phyloP scores from a whole-genome alignment of 2,113 vertebrate genomes.

The Tylochromis polylepis region DNA sequence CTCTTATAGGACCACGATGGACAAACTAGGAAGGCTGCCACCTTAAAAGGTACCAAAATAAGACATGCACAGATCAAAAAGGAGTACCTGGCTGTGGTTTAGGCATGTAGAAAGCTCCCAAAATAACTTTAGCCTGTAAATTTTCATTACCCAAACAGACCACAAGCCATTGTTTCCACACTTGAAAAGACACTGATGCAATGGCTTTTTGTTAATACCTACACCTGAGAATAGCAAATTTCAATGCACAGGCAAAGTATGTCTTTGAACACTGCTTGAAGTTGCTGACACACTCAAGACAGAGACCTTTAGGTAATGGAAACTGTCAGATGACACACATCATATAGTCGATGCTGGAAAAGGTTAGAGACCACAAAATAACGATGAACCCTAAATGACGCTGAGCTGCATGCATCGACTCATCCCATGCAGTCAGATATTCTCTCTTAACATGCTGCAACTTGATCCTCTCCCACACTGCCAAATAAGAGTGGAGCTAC shows the following conservation, averaged over 20 bases:
- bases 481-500: neutral
- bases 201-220: neutral
- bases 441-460: neutral
- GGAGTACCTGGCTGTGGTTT: neutral
- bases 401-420: neutral
- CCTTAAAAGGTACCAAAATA: neutral
- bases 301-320: neutral
- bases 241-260: neutral
- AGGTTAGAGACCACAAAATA: neutral
- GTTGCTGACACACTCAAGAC: neutral
- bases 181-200: neutral
- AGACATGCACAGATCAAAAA: neutral
- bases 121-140: neutral
- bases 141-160: neutral
- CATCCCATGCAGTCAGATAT: neutral
- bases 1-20: neutral
- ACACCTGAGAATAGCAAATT: neutral
- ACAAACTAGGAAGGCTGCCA: accelerated
- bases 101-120: neutral
- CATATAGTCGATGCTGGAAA: neutral
- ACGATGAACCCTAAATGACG: neutral
- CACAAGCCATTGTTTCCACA: neutral
- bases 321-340: neutral
- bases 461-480: neutral
- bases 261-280: neutral